Conservation (phyloP, 2,113 vertebrate genomes). For the Syrrhaptes paradoxus region DNA sequence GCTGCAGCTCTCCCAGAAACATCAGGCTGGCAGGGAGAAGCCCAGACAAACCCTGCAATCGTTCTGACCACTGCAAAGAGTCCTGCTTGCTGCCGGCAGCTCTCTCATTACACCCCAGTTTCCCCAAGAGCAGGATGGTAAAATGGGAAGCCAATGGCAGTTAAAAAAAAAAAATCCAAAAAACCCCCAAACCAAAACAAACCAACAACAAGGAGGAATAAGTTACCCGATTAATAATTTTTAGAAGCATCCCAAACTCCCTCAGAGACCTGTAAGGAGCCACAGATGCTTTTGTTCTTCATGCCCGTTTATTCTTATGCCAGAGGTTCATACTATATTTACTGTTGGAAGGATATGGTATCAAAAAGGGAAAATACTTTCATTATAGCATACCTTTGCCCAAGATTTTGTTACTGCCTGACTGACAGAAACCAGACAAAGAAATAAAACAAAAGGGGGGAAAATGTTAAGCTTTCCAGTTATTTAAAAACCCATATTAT, state of each 20-base stretch:
- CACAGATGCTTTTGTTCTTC: conserved; percentile 22
- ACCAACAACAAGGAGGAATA: neutral
- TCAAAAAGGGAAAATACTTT: conserved; percentile 7
- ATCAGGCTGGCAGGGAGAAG: neutral
- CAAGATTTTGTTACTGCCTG: conserved; percentile 5
- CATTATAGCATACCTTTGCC: neutral
- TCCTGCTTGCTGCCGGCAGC: neutral
- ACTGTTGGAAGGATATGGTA: neutral
- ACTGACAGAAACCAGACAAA: conserved; percentile 66
- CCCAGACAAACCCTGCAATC: neutral
- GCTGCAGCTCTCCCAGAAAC: neutral
- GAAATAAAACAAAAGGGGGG: conserved; percentile 43
- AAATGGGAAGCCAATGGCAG: neutral
- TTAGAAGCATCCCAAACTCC: conserved; percentile 19
- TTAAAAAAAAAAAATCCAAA: neutral
- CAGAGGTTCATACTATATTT: neutral
- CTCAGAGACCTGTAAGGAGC: conserved; percentile 15
- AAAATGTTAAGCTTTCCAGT: conserved; percentile 2
- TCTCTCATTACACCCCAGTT: neutral
- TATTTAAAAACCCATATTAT: conserved; percentile 60
- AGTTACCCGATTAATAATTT: conserved; percentile 24
- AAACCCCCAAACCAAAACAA: neutral
- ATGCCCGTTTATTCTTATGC: neutral
- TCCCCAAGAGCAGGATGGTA: neutral
- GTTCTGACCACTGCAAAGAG: neutral